Conservation (phyloP, 2,113 vertebrate species). For the Manacus vitellinus region DNA sequence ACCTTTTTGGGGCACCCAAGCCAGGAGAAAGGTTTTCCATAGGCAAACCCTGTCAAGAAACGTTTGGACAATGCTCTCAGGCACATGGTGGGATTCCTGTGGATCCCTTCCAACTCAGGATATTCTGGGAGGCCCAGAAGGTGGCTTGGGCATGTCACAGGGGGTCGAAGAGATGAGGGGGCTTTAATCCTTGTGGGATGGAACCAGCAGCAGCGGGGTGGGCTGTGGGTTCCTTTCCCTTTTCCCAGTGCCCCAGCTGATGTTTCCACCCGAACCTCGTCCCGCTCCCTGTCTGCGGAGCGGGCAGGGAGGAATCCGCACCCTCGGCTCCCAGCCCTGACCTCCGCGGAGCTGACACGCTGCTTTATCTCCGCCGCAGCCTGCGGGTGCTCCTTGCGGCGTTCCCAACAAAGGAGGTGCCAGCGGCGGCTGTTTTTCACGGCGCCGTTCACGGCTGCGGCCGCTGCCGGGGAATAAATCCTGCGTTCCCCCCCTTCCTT, state of each 20-base stretch:
- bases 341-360: neutral
- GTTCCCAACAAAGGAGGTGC: neutral
- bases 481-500: neutral
- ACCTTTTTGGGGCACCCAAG: neutral
- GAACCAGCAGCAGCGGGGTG: neutral
- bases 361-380: slow-evolving; percentile 11
- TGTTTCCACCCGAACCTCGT: neutral
- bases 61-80: accelerated
- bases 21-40: neutral
- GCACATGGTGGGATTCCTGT: neutral
- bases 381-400: neutral
- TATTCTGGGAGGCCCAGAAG: neutral
- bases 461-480: slow-evolving; percentile 14
- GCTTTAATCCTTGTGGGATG: accelerated
- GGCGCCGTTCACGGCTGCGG: neutral
- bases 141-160: neutral
- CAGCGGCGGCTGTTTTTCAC: neutral
- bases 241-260: accelerated
- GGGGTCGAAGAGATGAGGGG: accelerated
- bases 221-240: accelerated
- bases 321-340: neutral
- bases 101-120: neutral
- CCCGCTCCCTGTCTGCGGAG: neutral
- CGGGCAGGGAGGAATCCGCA: neutral
- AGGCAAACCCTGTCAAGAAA: neutral